These are phyloP conservation scores for Oncorhynchus mykiss DNA, from an alignment of 2,113 vertebrate species.

Conservation along the genomic window DNA sequence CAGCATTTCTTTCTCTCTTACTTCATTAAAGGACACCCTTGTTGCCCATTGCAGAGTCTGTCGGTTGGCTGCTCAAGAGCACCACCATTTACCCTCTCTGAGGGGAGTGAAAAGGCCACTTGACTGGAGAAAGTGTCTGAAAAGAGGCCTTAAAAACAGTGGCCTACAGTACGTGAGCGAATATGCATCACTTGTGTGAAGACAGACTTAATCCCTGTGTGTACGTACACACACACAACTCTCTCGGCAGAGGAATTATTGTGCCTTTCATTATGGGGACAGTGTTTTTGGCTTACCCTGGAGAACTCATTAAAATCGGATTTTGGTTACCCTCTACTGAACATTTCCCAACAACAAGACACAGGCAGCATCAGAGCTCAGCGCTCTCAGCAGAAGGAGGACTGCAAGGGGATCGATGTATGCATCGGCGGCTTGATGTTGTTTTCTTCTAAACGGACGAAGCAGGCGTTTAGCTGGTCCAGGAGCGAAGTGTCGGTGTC, in stretches of 20 bases:
- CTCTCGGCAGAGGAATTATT: slow-evolving; percentile 25
- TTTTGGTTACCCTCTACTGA: slow-evolving; percentile 51
- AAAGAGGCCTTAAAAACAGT: slow-evolving; percentile 16
- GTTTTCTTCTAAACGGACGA: no score
- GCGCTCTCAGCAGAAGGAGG: no score
- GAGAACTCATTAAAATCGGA: slow-evolving; percentile 70
- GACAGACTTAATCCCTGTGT: no score
- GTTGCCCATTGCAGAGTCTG: neutral
- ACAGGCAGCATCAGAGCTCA: no score
- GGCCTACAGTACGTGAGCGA: neutral
- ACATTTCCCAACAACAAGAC: slow-evolving; percentile 12
- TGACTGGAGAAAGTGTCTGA: slow-evolving; percentile 19
- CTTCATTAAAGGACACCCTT: neutral
- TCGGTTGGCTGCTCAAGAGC: neutral
- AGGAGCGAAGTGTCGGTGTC: no score
- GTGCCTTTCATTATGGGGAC: slow-evolving; percentile 34
- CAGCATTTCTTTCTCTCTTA: neutral
- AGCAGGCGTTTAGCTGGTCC: no score
- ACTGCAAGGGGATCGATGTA: no score
- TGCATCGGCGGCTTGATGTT: no score
- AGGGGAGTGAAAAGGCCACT: slow-evolving; percentile 9
- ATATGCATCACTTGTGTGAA: neutral
- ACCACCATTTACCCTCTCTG: neutral
- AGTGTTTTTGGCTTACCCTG: slow-evolving; percentile 46
- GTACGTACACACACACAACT: neutral